Evolutionary conservation across 2,113 vertebrate species (phyloP).

Genomic region (Poicephalus meyeri): DNA sequence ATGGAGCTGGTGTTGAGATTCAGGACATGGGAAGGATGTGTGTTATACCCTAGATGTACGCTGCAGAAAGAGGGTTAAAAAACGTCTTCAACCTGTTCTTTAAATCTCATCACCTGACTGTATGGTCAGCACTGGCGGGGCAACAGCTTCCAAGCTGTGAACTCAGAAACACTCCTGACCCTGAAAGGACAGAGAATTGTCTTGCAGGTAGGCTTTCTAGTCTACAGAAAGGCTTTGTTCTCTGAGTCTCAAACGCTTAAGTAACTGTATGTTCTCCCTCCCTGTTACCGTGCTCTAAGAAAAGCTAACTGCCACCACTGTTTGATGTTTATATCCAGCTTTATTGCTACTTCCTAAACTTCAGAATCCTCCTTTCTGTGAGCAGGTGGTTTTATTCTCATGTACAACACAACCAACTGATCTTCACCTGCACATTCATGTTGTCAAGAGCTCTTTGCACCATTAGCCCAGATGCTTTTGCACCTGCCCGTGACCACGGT

Average conservation of each 20-base stretch:
- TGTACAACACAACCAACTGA: background rate
- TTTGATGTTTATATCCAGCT: background rate
- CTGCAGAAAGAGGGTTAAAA: background rate
- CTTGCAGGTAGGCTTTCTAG: background rate
- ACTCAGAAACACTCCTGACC: background rate
- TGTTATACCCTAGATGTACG: background rate
- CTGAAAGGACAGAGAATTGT: background rate
- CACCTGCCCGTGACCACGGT: background rate
- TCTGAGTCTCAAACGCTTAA: background rate
- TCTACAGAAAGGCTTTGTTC: background rate
- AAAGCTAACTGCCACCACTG: background rate
- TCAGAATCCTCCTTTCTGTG: background rate
- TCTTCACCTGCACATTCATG: background rate
- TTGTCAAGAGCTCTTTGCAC: background rate
- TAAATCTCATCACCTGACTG: background rate
- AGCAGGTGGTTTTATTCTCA: background rate
- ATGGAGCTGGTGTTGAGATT: background rate
- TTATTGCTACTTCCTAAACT: background rate
- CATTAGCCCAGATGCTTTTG: background rate
- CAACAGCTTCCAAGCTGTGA: background rate
- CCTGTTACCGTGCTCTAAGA: background rate
- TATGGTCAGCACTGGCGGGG: background rate
- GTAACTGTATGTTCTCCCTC: background rate
- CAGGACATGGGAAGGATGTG: background rate
- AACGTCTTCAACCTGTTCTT: background rate